Conservation (phyloP, 2,113 vertebrate genomes). For the Thermophis baileyi region DNA sequence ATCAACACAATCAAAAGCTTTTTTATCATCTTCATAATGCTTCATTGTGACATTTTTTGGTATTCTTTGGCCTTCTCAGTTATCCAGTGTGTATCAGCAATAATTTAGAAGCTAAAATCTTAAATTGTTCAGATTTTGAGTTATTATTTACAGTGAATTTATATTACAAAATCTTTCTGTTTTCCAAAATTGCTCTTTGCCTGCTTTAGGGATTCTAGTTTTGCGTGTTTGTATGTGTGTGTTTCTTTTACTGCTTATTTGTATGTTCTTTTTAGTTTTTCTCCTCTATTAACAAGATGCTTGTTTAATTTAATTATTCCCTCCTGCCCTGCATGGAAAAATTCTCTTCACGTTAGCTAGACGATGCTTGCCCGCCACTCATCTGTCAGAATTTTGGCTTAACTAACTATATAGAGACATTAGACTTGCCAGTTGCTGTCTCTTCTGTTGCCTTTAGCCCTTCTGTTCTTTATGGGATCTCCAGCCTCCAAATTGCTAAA, state of each 20-base stretch:
- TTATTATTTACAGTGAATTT: not conserved
- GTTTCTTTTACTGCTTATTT: not conserved
- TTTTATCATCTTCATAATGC: not conserved
- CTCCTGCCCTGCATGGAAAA: not conserved
- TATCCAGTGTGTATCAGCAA: not conserved
- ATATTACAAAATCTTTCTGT: not conserved
- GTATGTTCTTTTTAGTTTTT: not conserved
- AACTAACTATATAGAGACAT: not conserved
- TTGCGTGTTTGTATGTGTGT: not conserved
- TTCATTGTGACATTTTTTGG: not conserved
- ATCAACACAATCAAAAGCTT: not conserved
- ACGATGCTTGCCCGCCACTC: not conserved
- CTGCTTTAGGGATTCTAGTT: not conserved
- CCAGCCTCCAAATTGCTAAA: not conserved
- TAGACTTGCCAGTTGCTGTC: not conserved
- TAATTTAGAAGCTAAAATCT: not conserved
- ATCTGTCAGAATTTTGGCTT: not conserved
- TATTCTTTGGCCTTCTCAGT: not conserved
- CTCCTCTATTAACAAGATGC: not conserved
- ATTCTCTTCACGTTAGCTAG: not conserved
- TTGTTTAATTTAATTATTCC: not conserved
- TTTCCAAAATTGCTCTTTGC: not conserved
- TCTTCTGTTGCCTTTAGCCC: not conserved
- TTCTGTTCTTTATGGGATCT: not conserved
- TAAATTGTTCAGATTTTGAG: not conserved